phyloP scores from a whole-genome alignment of 2,888 invertebrate genomes.

The Pseudoips prasinana region DNA sequence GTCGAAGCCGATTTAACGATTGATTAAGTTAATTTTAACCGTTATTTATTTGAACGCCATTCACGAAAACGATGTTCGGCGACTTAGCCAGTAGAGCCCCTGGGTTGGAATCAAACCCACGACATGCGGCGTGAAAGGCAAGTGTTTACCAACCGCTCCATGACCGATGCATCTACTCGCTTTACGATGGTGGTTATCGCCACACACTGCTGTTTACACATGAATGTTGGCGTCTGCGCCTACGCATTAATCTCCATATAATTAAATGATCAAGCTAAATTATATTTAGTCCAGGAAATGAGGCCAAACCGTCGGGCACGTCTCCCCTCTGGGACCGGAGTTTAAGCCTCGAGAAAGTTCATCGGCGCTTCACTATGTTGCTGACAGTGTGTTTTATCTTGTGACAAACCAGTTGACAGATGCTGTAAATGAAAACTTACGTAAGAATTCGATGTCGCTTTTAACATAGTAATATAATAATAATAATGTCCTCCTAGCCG shows the following conservation, averaged over 20 bases:
- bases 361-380: constrained; percentile 26
- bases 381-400: constrained; percentile 18
- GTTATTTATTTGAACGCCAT: no score
- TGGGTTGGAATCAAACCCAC: no score
- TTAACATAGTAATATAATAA: no score
- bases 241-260: constrained; percentile 79
- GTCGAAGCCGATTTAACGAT: no score
- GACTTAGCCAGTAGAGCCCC: no score
- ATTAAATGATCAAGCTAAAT: constrained; percentile 80
- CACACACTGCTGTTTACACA: constrained; percentile 56
- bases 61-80: no score
- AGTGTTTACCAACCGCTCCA: no score
- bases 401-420: constrained; percentile 17
- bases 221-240: constrained; percentile 67
- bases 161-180: no score
- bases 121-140: no score
- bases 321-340: constrained; percentile 46
- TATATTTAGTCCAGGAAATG: constrained; percentile 78
- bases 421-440: constrained; percentile 23
- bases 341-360: constrained; percentile 47
- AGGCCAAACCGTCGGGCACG: constrained; percentile 58
- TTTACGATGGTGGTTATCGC: no score
- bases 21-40: no score
- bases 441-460: constrained; percentile 12
- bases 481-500: no score